phyloP scores from a whole-genome alignment of 2,113 vertebrate genomes.

The Cavia aperea region DNA sequence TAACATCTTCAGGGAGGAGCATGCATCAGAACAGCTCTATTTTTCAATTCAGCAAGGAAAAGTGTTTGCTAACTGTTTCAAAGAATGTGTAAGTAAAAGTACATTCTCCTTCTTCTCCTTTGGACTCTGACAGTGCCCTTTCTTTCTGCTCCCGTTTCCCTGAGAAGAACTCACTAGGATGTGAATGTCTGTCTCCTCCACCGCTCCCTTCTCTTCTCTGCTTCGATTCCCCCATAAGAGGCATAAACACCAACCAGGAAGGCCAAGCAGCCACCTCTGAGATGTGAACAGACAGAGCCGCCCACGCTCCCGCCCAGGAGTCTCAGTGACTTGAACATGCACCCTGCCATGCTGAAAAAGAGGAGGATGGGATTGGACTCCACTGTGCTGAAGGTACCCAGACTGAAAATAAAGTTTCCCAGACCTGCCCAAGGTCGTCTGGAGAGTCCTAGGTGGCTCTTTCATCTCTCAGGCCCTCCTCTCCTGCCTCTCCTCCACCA shows the following conservation, averaged over 20 bases:
- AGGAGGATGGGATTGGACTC: not conserved
- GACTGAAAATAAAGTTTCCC: not conserved
- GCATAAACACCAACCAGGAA: not conserved
- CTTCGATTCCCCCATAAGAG: not conserved
- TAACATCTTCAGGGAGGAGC: not conserved
- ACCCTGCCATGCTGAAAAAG: not conserved
- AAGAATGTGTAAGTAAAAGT: not conserved
- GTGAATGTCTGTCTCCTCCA: not conserved
- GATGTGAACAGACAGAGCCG: not conserved
- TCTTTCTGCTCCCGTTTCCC: not conserved
- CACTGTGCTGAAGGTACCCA: not conserved
- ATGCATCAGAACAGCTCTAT: not conserved
- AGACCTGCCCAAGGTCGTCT: slow-evolving; percentile 40
- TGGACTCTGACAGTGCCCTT: not conserved
- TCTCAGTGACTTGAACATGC: not conserved
- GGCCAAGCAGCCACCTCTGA: not conserved
- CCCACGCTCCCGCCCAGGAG: fast-evolving
- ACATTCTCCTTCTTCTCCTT: not conserved
- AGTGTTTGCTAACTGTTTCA: not conserved
- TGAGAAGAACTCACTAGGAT: not conserved
- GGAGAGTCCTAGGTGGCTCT: not conserved
- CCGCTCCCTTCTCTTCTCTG: not conserved
- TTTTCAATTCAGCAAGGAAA: not conserved
- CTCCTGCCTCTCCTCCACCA: not conserved
- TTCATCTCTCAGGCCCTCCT: not conserved